Evolutionary conservation across 2,888 invertebrate genomes (phyloP).

Genomic region (Chymomyza procnemis): DNA sequence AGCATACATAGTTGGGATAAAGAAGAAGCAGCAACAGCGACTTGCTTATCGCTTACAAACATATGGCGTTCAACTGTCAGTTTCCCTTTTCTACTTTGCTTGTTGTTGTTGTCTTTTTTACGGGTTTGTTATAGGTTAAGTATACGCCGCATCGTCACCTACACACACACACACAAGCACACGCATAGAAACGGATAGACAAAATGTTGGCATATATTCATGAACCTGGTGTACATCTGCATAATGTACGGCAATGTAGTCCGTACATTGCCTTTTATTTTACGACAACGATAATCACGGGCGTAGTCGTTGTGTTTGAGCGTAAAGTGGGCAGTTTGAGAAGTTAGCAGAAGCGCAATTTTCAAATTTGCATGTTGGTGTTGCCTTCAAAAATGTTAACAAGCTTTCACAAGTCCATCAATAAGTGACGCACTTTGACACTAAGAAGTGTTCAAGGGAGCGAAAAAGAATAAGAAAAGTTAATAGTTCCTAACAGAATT

Average conservation of each 20-base stretch:
- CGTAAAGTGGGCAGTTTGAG: slow-evolving; percentile 15
- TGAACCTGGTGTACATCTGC: slow-evolving; percentile 70
- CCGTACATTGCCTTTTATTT: slow-evolving; percentile 69
- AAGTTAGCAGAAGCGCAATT: no score
- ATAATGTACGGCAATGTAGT: slow-evolving; percentile 68
- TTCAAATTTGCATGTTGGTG: no score
- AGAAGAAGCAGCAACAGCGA: slow-evolving; percentile 7
- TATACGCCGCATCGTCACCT: background rate
- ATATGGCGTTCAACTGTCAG: slow-evolving; percentile 66
- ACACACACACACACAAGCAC: slow-evolving; percentile 8
- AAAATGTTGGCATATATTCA: slow-evolving; percentile 68
- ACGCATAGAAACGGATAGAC: slow-evolving; percentile 34
- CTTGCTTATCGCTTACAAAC: slow-evolving; percentile 59
- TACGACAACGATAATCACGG: slow-evolving; percentile 31
- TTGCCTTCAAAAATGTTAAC: no score
- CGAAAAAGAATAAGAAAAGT: no score
- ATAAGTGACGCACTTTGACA: no score
- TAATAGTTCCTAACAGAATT: no score
- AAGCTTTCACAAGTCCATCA: no score
- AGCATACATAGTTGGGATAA: background rate
- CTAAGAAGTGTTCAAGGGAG: no score
- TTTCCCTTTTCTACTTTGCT: slow-evolving; percentile 23
- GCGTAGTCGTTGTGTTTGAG: slow-evolving; percentile 1
- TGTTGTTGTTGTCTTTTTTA: slow-evolving; percentile 9
- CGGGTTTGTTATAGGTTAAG: slow-evolving; percentile 17